These are phyloP conservation scores for Fistularia tabacaria DNA, from an alignment of 2,797 vertebrate species.

Conservation along the genomic window DNA sequence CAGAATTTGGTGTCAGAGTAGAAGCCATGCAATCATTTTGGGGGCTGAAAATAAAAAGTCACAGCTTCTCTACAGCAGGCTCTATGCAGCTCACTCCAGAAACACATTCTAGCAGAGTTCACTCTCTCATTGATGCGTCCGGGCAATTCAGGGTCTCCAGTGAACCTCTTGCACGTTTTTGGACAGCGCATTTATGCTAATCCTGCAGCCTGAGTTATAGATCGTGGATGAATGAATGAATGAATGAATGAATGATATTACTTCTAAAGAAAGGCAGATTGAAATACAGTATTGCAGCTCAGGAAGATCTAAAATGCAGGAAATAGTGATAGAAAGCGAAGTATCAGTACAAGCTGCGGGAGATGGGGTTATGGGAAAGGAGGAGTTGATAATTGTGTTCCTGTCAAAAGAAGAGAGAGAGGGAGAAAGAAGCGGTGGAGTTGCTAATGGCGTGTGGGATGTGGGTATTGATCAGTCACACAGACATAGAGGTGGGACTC, in stretches of 20 bases:
- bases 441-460: conserved; percentile 65
- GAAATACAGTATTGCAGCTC: neutral
- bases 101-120: too few relatives aligned
- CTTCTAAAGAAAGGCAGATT: neutral
- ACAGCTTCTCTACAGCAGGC: too few relatives aligned
- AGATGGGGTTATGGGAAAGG: conserved; percentile 19
- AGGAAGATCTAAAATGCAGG: conserved; percentile 14
- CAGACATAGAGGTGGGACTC: conserved; percentile 57
- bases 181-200: too few relatives aligned
- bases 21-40: too few relatives aligned
- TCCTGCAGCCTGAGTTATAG: too few relatives aligned
- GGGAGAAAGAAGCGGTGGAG: conserved; percentile 30
- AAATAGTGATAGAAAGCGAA: conserved; percentile 30
- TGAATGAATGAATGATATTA: neutral
- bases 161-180: too few relatives aligned
- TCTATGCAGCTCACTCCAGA: too few relatives aligned
- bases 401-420: conserved; percentile 33
- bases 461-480: conserved; percentile 65
- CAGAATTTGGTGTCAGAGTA: too few relatives aligned
- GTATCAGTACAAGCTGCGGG: conserved; percentile 8
- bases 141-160: too few relatives aligned
- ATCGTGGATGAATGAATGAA: neutral
- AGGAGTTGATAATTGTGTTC: conserved; percentile 59
- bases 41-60: too few relatives aligned
- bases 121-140: too few relatives aligned